Base-by-base conservation (phyloP, 2,113 vertebrate genomes). In the Heloderma charlesbogerti region DNA sequence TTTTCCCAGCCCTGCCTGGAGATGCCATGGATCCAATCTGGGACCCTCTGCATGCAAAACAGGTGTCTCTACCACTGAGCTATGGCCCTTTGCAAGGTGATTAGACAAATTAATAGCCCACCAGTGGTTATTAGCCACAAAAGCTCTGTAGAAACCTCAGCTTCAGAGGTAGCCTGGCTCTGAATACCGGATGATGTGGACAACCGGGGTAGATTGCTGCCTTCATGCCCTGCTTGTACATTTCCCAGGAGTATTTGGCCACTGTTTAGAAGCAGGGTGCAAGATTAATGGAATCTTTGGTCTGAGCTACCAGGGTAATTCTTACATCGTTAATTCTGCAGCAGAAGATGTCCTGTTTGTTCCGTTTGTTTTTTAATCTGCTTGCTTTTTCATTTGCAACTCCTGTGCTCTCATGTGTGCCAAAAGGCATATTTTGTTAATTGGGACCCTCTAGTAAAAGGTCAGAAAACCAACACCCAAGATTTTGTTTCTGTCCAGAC, bases 341-440 rank as follows among this genome's bases (percentile, higher is more conserved):
- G 31, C 37, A 37, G 54, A 84, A 43, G 34, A 82, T 34, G 22
- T 25, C 34, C 20, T 80, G 34, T 16, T 29, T 6, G n/a, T n/a
- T 16, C 20, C 4, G 0, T 9, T 6, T 37, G 7, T 15, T 20
- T 20, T 72, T 69, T 71, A 40, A 51, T 34, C 72, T 31, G 0
- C 0, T 0, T 1, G 63, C 34, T 84, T 84, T 84, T 54, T 12
- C 34, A 93, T 90, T 57, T 57, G 72, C 72, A 92, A 57, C 89
- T 93, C 91, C 79, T 93, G 93, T 77, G 57, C n/a, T n/a, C n/a
- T n/a, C n/a, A n/a, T n/a, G 10, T 34, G 95, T 85, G 71, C 71
- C 89, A 89, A 90, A 86, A 89, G 71, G 81, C 77, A 90, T n/a
- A 34, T 83, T 66, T 77, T 69, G 66, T 72, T 71, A 88, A 43